Base-by-base conservation (phyloP, 1,140 invertebrate species). In the Drosophila navojoa region DNA sequence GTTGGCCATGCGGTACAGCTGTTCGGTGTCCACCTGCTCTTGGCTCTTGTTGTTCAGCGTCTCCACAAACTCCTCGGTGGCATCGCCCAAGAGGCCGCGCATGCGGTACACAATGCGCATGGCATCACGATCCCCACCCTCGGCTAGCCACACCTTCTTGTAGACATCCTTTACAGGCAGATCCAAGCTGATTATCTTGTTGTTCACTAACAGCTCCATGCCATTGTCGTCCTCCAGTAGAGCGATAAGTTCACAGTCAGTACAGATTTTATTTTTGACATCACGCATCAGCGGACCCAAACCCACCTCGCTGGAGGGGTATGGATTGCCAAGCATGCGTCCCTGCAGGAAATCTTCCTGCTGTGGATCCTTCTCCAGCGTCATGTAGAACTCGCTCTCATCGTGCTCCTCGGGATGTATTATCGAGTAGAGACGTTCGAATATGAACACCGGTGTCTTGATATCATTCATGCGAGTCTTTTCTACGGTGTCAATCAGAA, bases 61-160 rank as follows among this genome's bases (percentile, higher is more conserved):
- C 93, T 99, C 98, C 11, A 99, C 97, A 93, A 99, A 99, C 92
- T 99, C 98, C 91, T 99, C 98, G 0, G 98, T 99, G 1, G 98
- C 98, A 93, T 99, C 98, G 9, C 98, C 98, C 5, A 99, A 94
- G 22, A 99, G 92, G 4, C 98, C 98, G 73, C 98, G 94, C 98
- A 99, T 99, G 52, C 98, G 95, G 92, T 99, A 99, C n/a, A 99
- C 96, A 6, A 99, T 96, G n/a, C 98, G 94, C 98, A 99, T 99
- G 0, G 97, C 96, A 86, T 98, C 97, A 42, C 96, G 95, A 62
- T 98, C 96, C 5, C 95, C 96, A 38, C 96, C 96, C 71, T 97
- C 96, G 9, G 96, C 94, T 7, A 98, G 93, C 97, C 98, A 99
- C 5, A 96, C 93, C 92, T 96, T 96, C 81, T 96, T 96, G 79